Conservation (phyloP, 2,113 vertebrate species). For the Plecturocebus donacophilus region DNA sequence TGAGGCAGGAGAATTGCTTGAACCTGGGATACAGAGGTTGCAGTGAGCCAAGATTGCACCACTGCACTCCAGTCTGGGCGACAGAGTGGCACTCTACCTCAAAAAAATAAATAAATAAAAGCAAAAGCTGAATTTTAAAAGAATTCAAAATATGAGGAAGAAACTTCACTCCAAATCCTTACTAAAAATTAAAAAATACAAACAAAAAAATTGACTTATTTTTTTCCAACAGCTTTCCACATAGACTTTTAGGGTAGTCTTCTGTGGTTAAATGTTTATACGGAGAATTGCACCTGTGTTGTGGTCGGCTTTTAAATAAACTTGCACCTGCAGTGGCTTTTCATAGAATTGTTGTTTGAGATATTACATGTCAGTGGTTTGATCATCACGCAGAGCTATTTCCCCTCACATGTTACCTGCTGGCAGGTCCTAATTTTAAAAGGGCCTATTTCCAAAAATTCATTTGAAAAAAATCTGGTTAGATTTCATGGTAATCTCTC, state of each 20-base stretch:
- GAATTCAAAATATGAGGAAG: neutral
- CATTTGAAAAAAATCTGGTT: constrained; percentile 11
- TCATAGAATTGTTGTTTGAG: constrained; percentile 10
- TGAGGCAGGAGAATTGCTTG: no score
- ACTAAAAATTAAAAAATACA: constrained; percentile 58
- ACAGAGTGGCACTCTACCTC: no score
- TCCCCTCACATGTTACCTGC: neutral
- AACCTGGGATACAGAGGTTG: no score
- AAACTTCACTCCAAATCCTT: neutral
- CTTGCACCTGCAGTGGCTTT: constrained; percentile 74
- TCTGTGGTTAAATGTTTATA: constrained; percentile 66
- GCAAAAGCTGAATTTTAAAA: constrained; percentile 44
- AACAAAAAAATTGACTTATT: neutral
- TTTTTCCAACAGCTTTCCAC: constrained; percentile 42
- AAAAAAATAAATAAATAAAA: neutral
- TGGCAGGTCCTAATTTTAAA: neutral
- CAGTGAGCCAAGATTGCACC: no score
- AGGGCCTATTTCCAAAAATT: constrained; percentile 40
- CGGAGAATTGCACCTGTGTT: constrained; percentile 80
- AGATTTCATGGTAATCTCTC: constrained; percentile 17
- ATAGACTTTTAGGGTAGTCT: constrained; percentile 11
- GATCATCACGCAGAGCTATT: neutral
- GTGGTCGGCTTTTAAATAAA: constrained; percentile 79
- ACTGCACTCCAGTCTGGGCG: no score
- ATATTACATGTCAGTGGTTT: neutral